Conservation (phyloP, 2,888 invertebrate species). For the Nemapogon koenigi region DNA sequence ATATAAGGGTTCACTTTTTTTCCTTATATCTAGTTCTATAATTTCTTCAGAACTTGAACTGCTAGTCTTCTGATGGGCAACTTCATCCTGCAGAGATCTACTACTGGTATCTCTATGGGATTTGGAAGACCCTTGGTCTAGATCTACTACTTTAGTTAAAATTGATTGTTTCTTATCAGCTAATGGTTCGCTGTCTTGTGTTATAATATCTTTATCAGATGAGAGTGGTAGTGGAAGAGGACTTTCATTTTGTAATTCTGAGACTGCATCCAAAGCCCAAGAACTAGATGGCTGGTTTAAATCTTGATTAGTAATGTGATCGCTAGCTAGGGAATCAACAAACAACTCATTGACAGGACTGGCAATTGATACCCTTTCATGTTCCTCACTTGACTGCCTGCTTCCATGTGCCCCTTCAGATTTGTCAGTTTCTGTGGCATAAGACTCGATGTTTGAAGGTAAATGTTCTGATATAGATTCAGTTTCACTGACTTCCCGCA, state of each 20-base stretch:
- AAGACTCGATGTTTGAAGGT: slow-evolving; percentile 42
- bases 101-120: too few species aligned
- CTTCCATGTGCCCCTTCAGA: slow-evolving; percentile 31
- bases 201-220: slow-evolving; percentile 19
- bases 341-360: too few species aligned
- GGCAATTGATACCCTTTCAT: too few species aligned
- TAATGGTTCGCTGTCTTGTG: slow-evolving; percentile 22
- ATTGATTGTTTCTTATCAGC: slow-evolving; percentile 14
- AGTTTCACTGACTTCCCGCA: slow-evolving; percentile 30
- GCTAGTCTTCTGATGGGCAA: too few species aligned
- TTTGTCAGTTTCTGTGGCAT: slow-evolving; percentile 36
- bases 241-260: slow-evolving; percentile 25
- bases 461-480: slow-evolving; percentile 55
- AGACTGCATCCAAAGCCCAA: slow-evolving; percentile 35
- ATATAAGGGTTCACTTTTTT: slow-evolving; percentile 42
- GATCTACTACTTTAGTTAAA: slow-evolving; percentile 19
- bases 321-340: too few species aligned
- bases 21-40: slow-evolving; percentile 55
- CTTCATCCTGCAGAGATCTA: too few species aligned
- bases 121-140: too few species aligned
- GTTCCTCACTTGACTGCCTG: too few species aligned
- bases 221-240: slow-evolving; percentile 1
- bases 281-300: too few species aligned
- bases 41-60: slow-evolving; percentile 49
- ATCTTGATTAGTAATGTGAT: too few species aligned